Base-by-base conservation (phyloP, 1,140 invertebrate genomes). In the Sycophaga agraensis region DNA sequence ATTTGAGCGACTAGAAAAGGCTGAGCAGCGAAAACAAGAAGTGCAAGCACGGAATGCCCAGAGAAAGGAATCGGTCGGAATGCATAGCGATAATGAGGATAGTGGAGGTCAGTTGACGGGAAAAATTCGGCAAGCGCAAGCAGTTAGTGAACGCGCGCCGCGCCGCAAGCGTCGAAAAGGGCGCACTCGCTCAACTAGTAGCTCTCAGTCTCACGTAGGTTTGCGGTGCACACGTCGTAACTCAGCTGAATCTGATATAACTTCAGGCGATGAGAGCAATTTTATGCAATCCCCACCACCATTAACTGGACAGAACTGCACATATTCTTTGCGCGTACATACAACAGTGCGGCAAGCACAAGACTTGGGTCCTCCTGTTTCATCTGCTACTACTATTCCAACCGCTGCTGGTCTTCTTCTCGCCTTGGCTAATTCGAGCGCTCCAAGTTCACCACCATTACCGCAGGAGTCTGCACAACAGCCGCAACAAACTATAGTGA, bases 1-100 rank as follows among this genome's bases (percentile, higher is more conserved):
- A 0, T 94, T 98, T 76, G 91, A 91, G 67, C 83, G 90, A 28
- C 84, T 93, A 82, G 91, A 93, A 67, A 91, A 91, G 66, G 88
- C 87, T 14, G 85, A 91, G 70, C 87, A 89, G 51, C 79, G 88
- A n/a, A 90, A 90, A 68, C 88, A 91, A 70, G 88, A 90, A 67
- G 85, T 87, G 28, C 80, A 83, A 55, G 82, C 82, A 3, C 75
- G 83, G 51, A 83, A 89, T 80, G 80, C 80, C 1, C 78, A 83
- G 55, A 68, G 83, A 4, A 83, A 82, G 37, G 81, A 83, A 16
- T 77, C 77, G 12, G 71, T 81, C 42, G 83, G 70, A 68, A 80
- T 68, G 67, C 73, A 74, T 22, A 85, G 73, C 67, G 85, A 72
- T 67, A 84, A 79, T 70, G 74, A 84, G 64, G 66, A 82, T 70